Base-by-base conservation (phyloP, 2,888 invertebrate species). In the Sialis lutaria region DNA sequence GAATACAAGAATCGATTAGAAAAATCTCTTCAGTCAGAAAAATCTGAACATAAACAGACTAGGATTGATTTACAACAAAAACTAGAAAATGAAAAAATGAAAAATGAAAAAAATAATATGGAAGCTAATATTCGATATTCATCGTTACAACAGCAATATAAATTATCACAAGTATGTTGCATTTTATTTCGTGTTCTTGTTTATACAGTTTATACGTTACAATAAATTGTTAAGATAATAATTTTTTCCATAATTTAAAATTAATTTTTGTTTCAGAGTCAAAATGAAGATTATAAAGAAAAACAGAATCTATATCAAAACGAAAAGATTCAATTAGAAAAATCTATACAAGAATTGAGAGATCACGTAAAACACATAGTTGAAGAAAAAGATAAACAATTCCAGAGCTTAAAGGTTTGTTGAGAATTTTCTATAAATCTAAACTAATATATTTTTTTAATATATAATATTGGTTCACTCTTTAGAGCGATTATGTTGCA, bases 1-100 rank as follows among this genome's bases (percentile, higher is more conserved):
- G 74, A 75, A 52, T 72, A 73, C 51, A 76, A 76, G 58, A 64
- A 69, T 50, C 61, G 70, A 40, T 57, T 74, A 45, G 76, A 76
- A 55, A 74, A 73, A 54, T 70, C 70, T 12, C 56, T 74, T 32
- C 73, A 74, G 55, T 63, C 63, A 37, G 73, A 75, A 58, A 71
- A 73, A 49, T 63, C 63, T 5, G 73, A 74, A 49, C 72, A 73
- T 53, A 61, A 69, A 50, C 67, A 69, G 52, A 62, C 65, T 6
- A 69, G 68, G 55, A 67, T 66, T 35, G 67, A 68, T 44, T 66
- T 72, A 40, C 68, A 68, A 54, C 53, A 52, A 42, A 66, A 65
- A 55, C 53, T 69, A 44, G 67, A 69, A 48, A 72, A 71, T 49
- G 69, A 73, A 44, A 67, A 64, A 52, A 60, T 63, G 33, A 62